Conservation (phyloP, 2,797 vertebrate genomes). For the Nannoperca obscura region DNA sequence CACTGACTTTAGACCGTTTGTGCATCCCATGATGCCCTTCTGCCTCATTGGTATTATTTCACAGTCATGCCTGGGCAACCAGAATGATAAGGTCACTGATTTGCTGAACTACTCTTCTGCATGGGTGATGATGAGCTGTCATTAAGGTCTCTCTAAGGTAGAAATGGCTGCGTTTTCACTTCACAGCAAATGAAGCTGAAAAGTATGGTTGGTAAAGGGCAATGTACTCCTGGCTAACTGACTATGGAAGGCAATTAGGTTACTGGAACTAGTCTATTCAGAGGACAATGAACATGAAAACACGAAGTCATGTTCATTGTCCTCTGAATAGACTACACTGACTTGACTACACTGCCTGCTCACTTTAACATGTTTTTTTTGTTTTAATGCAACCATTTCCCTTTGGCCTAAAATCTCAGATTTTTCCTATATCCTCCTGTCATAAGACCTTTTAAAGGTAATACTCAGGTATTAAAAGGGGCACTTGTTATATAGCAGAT, state of each 20-base stretch:
- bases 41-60: conserved; percentile 48
- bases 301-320: no score
- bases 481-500: background rate
- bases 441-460: background rate
- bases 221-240: conserved; percentile 54
- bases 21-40: conserved; percentile 42
- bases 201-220: conserved; percentile 47
- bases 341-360: background rate
- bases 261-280: conserved; percentile 9
- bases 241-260: conserved; percentile 55
- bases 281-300: no score
- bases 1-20: conserved; percentile 28
- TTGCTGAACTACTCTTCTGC: conserved; percentile 57
- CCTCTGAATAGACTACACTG: no score
- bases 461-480: background rate
- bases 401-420: background rate
- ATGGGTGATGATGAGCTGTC: conserved; percentile 58
- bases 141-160: conserved; percentile 39
- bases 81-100: conserved; percentile 52
- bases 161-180: conserved; percentile 59
- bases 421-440: background rate
- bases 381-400: background rate
- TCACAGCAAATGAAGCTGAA: conserved; percentile 62
- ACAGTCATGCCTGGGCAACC: conserved; percentile 49
- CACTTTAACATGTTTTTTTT: background rate